Evolutionary conservation across 1,140 invertebrate genomes (phyloP).

Genomic region (Achatina immaculata): DNA sequence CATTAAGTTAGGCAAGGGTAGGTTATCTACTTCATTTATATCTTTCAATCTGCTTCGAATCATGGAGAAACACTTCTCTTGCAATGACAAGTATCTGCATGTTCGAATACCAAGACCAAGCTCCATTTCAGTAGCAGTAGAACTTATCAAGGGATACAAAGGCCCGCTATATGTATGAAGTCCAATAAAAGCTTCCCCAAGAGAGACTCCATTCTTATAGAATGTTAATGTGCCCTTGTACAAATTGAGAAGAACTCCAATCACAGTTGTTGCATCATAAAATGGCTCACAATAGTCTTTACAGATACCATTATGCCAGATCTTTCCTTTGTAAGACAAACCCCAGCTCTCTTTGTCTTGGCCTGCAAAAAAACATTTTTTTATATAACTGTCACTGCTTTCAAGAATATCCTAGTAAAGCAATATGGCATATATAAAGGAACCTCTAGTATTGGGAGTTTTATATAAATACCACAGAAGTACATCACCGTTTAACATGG

Average conservation of each 20-base stretch:
- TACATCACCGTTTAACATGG: no score
- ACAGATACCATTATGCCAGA: constrained; percentile 55
- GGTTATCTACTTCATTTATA: constrained; percentile 46
- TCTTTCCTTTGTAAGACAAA: constrained; percentile 59
- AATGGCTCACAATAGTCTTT: constrained; percentile 58
- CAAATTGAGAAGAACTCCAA: constrained; percentile 56
- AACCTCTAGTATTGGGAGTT: no score
- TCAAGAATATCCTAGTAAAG: constrained; percentile 1
- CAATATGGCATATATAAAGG: no score
- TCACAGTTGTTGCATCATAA: constrained; percentile 54
- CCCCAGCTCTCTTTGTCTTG: constrained; percentile 62
- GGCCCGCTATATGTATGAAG: constrained; percentile 43
- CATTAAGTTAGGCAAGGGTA: constrained; percentile 56
- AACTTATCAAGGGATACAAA: constrained; percentile 58
- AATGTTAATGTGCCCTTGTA: constrained; percentile 57
- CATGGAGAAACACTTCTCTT: constrained; percentile 54
- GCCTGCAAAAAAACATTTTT: no score
- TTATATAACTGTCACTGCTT: neutral
- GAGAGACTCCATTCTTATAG: constrained; percentile 51
- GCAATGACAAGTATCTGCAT: constrained; percentile 52
- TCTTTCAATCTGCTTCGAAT: constrained; percentile 47
- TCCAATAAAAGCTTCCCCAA: constrained; percentile 57
- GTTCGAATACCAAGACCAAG: constrained; percentile 50
- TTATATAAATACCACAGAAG: no score
- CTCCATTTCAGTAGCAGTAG: constrained; percentile 58